phyloP scores from a whole-genome alignment of 1,140 invertebrate genomes.

The Lordiphosa collinella region DNA sequence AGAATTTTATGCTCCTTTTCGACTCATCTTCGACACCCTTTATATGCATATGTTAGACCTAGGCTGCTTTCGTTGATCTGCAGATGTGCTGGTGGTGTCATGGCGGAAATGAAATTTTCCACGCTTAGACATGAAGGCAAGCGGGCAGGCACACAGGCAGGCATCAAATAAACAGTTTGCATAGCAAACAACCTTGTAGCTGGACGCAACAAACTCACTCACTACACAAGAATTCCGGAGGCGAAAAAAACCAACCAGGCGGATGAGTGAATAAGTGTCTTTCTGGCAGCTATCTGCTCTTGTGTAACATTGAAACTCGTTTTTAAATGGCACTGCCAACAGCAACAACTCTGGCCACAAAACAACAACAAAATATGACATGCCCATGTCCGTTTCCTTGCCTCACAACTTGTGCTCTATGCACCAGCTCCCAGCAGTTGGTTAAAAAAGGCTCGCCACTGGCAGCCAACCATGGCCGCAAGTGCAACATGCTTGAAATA shows the following conservation, averaged over 20 bases:
- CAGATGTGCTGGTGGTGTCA: conserved; percentile 45
- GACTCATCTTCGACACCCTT: too few species aligned
- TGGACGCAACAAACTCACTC: conserved; percentile 25
- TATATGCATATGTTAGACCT: conserved; percentile 6
- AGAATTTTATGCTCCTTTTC: too few species aligned
- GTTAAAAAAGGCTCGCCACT: conserved; percentile 17
- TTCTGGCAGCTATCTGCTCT: conserved; percentile 13
- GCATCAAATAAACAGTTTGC: conserved; percentile 56
- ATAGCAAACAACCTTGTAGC: conserved; percentile 35
- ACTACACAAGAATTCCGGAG: conserved; percentile 36
- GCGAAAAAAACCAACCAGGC: conserved; percentile 43
- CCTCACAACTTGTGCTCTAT: conserved; percentile 14
- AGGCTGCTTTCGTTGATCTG: conserved; percentile 11
- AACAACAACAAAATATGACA: conserved; percentile 68
- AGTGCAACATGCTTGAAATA: conserved; percentile 63
- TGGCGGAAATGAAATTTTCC: conserved; percentile 66
- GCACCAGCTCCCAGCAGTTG: conserved; percentile 15
- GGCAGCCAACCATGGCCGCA: conserved; percentile 40
- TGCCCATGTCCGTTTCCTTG: conserved; percentile 69
- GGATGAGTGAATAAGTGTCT: conserved; percentile 64
- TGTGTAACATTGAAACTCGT: conserved; percentile 66
- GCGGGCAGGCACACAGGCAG: conserved; percentile 4
- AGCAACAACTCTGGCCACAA: conserved; percentile 29
- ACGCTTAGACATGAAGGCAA: conserved; percentile 24
- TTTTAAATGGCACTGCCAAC: conserved; percentile 62